These are phyloP conservation scores for Sylvilagus floridanus DNA, from an alignment of 2,797 vertebrate genomes.

Conservation along the genomic window DNA sequence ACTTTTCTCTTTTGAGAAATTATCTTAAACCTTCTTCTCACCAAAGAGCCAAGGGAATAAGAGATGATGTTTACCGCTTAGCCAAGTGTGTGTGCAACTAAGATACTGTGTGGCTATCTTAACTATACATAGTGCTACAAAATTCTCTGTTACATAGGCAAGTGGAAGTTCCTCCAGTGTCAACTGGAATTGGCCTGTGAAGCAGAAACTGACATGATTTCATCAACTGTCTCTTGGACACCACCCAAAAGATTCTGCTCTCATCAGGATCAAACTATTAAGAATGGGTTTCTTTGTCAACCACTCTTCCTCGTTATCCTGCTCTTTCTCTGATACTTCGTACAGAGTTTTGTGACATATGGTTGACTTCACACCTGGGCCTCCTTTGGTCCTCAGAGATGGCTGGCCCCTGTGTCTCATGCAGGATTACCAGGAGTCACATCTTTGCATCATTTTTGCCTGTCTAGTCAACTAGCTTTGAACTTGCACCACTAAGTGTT, in stretches of 20 bases:
- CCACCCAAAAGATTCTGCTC: neutral
- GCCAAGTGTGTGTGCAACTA: neutral
- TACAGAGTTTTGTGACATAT: neutral
- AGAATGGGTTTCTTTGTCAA: neutral
- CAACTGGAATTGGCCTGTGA: neutral
- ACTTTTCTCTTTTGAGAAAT: neutral
- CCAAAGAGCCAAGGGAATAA: neutral
- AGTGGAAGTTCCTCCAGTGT: neutral
- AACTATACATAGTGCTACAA: neutral
- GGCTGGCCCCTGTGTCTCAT: neutral
- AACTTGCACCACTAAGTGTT: neutral
- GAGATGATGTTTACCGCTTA: neutral
- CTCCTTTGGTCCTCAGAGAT: neutral
- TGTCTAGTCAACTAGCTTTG: neutral
- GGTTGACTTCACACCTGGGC: neutral
- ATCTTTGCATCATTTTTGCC: neutral
- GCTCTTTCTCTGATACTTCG: neutral
- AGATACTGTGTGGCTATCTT: neutral
- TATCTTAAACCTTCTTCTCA: neutral
- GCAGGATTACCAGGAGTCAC: neutral
- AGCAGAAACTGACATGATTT: neutral
- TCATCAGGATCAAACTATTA: neutral
- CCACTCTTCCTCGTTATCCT: neutral
- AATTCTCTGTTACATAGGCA: neutral
- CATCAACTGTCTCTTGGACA: neutral